A percentile compares a stretch with the other conserved stretches of the same genome.
Evolutionary conservation across 2,888 invertebrate genomes (phyloP).

Genomic region (Amphimallon solstitiale): DNA sequence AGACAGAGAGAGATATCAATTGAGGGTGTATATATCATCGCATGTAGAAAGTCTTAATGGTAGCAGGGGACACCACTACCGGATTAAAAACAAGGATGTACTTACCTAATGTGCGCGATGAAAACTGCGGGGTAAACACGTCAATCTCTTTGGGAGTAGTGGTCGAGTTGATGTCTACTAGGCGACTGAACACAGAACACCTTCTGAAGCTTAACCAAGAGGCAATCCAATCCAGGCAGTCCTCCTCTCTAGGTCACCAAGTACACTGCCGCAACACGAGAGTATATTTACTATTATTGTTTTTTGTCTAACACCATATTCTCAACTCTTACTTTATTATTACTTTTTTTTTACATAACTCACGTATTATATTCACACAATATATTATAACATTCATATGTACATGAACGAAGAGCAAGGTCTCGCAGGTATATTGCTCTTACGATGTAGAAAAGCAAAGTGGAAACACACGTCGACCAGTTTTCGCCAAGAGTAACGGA

Average conservation of each 20-base stretch:
- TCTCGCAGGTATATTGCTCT: background rate
- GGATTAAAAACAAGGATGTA: conserved; percentile 30
- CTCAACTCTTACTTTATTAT: background rate
- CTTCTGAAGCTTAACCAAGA: conserved; percentile 55
- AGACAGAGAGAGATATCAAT: conserved; percentile 33
- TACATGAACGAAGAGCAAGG: background rate
- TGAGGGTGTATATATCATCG: conserved; percentile 44
- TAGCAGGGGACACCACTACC: too few relatives aligned
- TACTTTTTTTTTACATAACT: conserved; percentile 1
- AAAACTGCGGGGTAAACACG: conserved; percentile 50
- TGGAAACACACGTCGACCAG: background rate
- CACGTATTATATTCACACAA: background rate
- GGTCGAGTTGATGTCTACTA: conserved; percentile 57
- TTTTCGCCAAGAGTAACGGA: too few relatives aligned
- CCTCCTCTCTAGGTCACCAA: conserved; percentile 59
- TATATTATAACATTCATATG: background rate
- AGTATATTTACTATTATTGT: conserved; percentile 48
- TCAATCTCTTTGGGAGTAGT: conserved; percentile 51
- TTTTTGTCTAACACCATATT: conserved; percentile 40
- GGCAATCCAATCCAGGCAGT: conserved; percentile 54
- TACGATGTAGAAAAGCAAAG: background rate
- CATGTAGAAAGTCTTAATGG: conserved; percentile 49
- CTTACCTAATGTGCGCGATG: conserved; percentile 43
- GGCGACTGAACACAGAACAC: conserved; percentile 56
- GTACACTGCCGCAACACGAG: conserved; percentile 46